phyloP scores from a whole-genome alignment of 2,888 invertebrate species.

The Harpalus rubripes region DNA sequence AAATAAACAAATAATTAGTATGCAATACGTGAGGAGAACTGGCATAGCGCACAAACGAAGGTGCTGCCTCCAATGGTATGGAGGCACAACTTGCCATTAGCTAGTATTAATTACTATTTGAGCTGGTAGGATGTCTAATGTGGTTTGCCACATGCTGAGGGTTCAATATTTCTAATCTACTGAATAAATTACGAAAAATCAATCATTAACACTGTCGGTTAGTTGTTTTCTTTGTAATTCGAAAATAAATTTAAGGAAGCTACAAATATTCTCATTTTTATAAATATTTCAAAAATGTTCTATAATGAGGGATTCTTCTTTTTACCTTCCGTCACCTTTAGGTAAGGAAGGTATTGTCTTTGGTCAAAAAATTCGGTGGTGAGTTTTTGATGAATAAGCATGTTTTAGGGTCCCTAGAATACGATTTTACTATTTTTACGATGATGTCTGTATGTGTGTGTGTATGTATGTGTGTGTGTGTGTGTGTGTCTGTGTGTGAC shows the following conservation, averaged over 20 bases:
- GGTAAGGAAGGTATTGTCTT: no score
- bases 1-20: conserved; percentile 60
- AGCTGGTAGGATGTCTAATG: conserved; percentile 67
- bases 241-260: neutral
- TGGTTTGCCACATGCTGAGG: conserved; percentile 70
- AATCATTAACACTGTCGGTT: conserved; percentile 59
- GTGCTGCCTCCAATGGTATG: conserved; percentile 6
- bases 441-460: no score
- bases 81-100: conserved; percentile 59
- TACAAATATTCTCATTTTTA: no score
- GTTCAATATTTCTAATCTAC: conserved; percentile 71
- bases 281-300: no score
- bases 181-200: conserved; percentile 70
- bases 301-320: no score
- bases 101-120: conserved; percentile 65
- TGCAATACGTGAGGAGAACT: conserved; percentile 46
- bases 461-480: no score
- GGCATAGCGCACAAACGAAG: conserved; percentile 26
- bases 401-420: no score
- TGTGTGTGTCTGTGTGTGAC: no score
- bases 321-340: no score
- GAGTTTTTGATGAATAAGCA: no score
- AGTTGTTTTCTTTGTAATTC: conserved; percentile 8
- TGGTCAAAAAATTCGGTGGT: no score
- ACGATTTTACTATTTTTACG: no score